Conservation (phyloP, 2,797 vertebrate species). For the Poecilia wingei region DNA sequence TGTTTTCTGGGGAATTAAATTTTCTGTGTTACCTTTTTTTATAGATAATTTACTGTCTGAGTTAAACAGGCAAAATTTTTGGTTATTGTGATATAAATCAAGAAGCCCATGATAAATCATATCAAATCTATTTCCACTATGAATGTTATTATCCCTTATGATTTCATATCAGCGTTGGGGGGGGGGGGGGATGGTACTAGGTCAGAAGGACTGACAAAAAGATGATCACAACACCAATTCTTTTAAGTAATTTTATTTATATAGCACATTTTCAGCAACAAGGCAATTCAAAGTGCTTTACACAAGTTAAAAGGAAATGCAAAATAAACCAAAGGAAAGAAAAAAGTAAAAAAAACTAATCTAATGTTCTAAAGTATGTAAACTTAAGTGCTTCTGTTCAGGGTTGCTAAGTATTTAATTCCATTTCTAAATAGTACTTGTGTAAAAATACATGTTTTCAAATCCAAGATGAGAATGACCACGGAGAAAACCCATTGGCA, state of each 20-base stretch:
- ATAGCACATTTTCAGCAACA: too few relatives aligned
- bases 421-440: background rate
- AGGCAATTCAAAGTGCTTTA: too few relatives aligned
- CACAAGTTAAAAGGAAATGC: too few relatives aligned
- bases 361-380: too few relatives aligned
- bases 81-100: background rate
- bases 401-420: too few relatives aligned
- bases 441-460: background rate
- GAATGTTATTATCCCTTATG: background rate
- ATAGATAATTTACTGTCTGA: background rate
- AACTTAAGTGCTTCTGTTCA: too few relatives aligned
- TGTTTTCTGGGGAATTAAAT: conserved; percentile 38
- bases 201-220: background rate
- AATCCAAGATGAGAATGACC: background rate
- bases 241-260: background rate
- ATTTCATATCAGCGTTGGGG: background rate
- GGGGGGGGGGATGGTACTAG: background rate
- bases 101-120: background rate
- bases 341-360: too few relatives aligned
- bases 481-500: too few relatives aligned
- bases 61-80: background rate
- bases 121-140: background rate
- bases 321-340: too few relatives aligned
- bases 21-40: background rate
- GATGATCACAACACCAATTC: background rate